Evolutionary conservation across 2,888 invertebrate genomes (phyloP).

Genomic region (Pasiphila rectangulata): DNA sequence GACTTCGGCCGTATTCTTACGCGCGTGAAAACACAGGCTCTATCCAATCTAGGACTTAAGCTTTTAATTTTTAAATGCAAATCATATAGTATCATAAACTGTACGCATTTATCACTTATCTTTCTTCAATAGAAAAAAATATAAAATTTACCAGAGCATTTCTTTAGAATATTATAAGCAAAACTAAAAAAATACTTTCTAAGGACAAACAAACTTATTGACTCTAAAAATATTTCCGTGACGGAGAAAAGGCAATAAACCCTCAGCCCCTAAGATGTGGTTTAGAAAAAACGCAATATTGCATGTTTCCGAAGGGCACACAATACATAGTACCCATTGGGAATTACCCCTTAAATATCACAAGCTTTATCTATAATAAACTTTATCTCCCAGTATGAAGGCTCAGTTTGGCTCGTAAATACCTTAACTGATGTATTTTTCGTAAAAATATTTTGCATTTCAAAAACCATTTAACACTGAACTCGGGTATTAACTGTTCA

Average conservation of each 20-base stretch:
- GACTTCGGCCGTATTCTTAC: too few relatives aligned
- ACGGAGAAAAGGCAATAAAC: conserved; percentile 46
- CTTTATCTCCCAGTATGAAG: background rate
- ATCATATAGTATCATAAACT: too few relatives aligned
- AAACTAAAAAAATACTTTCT: background rate
- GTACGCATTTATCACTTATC: too few relatives aligned
- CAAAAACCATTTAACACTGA: too few relatives aligned
- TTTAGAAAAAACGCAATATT: conserved; percentile 77
- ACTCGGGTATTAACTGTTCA: too few relatives aligned
- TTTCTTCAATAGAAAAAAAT: too few relatives aligned
- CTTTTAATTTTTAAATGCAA: too few relatives aligned
- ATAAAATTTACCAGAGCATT: too few relatives aligned
- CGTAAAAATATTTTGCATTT: too few relatives aligned
- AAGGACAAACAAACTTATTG: conserved; percentile 10
- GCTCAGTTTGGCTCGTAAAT: background rate
- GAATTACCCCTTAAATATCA: background rate
- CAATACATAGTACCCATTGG: background rate
- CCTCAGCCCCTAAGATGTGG: conserved; percentile 55
- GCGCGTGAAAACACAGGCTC: too few relatives aligned
- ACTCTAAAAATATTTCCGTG: conserved; percentile 39
- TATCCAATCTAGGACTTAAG: too few relatives aligned
- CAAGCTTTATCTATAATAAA: background rate
- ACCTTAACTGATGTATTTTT: background rate
- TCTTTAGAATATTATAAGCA: background rate
- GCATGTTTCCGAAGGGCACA: conserved; percentile 64